Evolutionary conservation across 2,113 vertebrate genomes (phyloP).

Genomic region (Alectura lathami): DNA sequence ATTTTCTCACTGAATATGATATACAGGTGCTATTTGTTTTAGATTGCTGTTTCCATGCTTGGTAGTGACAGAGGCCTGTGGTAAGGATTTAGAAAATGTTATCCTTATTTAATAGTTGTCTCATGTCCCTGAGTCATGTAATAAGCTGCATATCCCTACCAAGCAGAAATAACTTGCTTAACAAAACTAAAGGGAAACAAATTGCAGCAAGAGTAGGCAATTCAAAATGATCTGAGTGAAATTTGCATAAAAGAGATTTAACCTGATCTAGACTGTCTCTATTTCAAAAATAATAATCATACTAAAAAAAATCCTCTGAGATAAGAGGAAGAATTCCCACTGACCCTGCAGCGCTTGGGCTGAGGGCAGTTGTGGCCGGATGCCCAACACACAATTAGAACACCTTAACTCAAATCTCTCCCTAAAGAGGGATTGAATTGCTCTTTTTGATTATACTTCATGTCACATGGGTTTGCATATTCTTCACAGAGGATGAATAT

Average conservation of each 20-base stretch:
- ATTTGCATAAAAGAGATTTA: neutral
- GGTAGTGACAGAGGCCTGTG: neutral
- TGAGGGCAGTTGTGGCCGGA: neutral
- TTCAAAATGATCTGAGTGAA: neutral
- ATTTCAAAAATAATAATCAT: neutral
- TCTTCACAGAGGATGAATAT: neutral
- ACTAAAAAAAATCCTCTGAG: neutral
- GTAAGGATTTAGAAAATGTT: neutral
- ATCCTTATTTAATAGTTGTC: neutral
- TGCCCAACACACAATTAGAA: neutral
- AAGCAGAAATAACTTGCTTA: neutral
- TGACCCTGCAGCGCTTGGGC: neutral
- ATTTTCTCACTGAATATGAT: neutral
- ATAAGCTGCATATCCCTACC: neutral
- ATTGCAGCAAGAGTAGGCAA: neutral
- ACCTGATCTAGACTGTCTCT: neutral
- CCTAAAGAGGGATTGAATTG: neutral
- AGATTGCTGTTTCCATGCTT: neutral
- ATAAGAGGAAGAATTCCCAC: neutral
- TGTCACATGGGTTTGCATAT: accelerated
- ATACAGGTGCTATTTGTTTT: neutral
- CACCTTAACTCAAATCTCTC: neutral
- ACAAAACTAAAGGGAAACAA: neutral
- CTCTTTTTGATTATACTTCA: neutral
- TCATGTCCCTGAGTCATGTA: accelerated